A percentile compares a stretch with the other conserved stretches of the same genome.
Conservation (phyloP, 2,888 invertebrate species). For the Drosophila neutralis region DNA sequence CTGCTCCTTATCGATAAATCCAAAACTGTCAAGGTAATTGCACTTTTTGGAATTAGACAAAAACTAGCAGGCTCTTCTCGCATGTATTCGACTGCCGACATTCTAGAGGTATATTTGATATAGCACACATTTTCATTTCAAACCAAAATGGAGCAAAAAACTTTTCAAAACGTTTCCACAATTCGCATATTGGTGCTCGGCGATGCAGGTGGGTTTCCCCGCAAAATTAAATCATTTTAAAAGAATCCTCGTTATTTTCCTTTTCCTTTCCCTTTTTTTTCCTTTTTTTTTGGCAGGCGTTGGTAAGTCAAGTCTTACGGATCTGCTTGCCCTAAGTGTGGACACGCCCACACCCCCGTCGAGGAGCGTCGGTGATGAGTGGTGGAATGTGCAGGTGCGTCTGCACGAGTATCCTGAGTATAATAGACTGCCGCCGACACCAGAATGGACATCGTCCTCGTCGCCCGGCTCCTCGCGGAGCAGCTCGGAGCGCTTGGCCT, state of each 20-base stretch:
- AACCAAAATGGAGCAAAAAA: slow-evolving; percentile 28
- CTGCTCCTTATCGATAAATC: neutral
- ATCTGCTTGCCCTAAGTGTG: slow-evolving; percentile 53
- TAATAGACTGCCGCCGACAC: slow-evolving; percentile 46
- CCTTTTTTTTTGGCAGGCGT: slow-evolving; percentile 48
- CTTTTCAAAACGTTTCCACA: slow-evolving; percentile 48
- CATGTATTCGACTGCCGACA: slow-evolving; percentile 10
- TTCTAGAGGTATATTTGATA: slow-evolving; percentile 3
- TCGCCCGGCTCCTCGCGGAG: slow-evolving; percentile 35
- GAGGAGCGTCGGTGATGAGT: slow-evolving; percentile 35
- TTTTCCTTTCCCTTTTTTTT: no score
- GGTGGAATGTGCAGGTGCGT: slow-evolving; percentile 67
- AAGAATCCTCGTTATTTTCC: neutral
- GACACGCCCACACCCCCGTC: slow-evolving; percentile 53
- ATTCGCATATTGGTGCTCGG: slow-evolving; percentile 63
- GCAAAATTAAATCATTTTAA: neutral
- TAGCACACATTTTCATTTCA: neutral
- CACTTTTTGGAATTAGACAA: neutral
- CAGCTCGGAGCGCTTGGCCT: slow-evolving; percentile 12
- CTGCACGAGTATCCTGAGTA: slow-evolving; percentile 57
- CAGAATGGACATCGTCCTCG: slow-evolving; percentile 60
- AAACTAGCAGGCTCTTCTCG: slow-evolving; percentile 15
- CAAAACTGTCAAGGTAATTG: slow-evolving; percentile 1
- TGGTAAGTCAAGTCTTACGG: slow-evolving; percentile 56
- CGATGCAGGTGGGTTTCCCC: slow-evolving; percentile 42